Evolutionary conservation across 1,140 invertebrate genomes (phyloP).

Genomic region (Drosophila varians): DNA sequence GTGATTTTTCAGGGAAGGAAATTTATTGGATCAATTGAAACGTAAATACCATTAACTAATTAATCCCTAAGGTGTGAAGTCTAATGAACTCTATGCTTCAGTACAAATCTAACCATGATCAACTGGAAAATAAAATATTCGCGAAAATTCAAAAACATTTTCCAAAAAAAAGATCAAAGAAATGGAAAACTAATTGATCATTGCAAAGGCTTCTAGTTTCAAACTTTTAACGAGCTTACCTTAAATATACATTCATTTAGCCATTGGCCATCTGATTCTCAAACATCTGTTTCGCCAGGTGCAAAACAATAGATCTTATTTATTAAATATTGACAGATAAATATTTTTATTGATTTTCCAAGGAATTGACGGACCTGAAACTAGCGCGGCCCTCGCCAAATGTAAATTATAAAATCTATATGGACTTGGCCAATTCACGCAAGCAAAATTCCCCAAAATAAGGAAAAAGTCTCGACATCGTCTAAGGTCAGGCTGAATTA

Average conservation of each 20-base stretch:
- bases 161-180: constrained; percentile 5
- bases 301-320: constrained; percentile 31
- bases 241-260: not conserved
- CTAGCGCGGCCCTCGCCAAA: constrained; percentile 47
- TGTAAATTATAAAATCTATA: constrained; percentile 54
- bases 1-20: constrained; percentile 9
- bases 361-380: constrained; percentile 29
- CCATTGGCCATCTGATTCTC: not conserved
- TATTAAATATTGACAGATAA: constrained; percentile 30
- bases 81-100: constrained; percentile 10
- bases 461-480: constrained; percentile 20
- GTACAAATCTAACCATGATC: not conserved
- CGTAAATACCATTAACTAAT: constrained; percentile 11
- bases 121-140: not conserved
- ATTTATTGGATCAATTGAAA: constrained; percentile 25
- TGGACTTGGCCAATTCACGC: constrained; percentile 61
- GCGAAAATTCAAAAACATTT: not conserved
- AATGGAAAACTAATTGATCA: not conserved
- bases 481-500: constrained; percentile 65
- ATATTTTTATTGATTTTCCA: constrained; percentile 44
- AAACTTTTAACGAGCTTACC: not conserved
- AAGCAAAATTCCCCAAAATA: constrained; percentile 56
- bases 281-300: constrained; percentile 1
- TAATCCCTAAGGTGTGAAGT: constrained; percentile 16
- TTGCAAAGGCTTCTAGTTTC: not conserved